Conservation (phyloP, 2,888 invertebrate genomes). For the Drosophila nr. medialis region DNA sequence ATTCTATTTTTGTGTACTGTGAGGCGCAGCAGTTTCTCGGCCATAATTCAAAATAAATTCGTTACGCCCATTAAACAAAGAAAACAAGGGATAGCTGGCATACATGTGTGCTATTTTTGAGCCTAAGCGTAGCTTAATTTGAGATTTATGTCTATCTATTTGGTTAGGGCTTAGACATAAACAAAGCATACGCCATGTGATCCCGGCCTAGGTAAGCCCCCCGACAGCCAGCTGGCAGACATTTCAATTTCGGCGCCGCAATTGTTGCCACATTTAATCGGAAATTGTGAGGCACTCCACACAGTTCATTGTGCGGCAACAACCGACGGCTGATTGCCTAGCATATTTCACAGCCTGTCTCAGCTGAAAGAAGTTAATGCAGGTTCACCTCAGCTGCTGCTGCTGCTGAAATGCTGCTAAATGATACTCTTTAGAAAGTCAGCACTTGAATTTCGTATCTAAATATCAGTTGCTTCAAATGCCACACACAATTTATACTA, state of each 20-base stretch:
- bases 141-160: conserved; percentile 63
- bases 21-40: conserved; percentile 25
- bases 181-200: conserved; percentile 47
- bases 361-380: conserved; percentile 13
- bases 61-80: conserved; percentile 56
- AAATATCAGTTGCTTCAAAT: conserved; percentile 52
- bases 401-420: conserved; percentile 59
- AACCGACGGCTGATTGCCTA: conserved; percentile 54
- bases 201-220: conserved; percentile 63
- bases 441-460: conserved; percentile 16
- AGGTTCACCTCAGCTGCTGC: conserved; percentile 25
- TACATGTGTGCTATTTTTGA: conserved; percentile 50
- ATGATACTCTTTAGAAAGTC: conserved; percentile 41
- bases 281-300: conserved; percentile 41
- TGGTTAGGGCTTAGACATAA: conserved; percentile 44
- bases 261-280: conserved; percentile 54
- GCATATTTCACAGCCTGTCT: conserved; percentile 58
- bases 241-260: conserved; percentile 62
- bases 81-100: conserved; percentile 35
- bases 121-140: conserved; percentile 47
- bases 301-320: conserved; percentile 40
- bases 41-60: conserved; percentile 73
- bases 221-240: conserved; percentile 34
- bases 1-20: conserved; percentile 56
- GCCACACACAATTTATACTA: conserved; percentile 55